Percentiles rank a stretch among this genome's conserved stretches.
Conservation (phyloP, 2,113 vertebrate species). For the Isichthys henryi region DNA sequence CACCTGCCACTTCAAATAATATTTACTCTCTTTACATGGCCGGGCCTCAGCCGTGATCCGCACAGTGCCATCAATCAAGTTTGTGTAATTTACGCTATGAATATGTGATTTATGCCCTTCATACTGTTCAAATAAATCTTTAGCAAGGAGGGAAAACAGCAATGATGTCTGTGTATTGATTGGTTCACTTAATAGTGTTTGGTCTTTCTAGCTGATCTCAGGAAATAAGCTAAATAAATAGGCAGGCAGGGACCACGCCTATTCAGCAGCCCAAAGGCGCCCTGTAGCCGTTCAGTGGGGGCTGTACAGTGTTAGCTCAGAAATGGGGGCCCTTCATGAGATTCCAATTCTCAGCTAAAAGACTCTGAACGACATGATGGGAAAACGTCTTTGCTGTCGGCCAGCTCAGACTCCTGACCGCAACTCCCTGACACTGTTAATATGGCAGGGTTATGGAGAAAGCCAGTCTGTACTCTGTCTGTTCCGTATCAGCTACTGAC, state of each 20-base stretch:
- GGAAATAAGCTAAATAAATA: constrained; percentile 67
- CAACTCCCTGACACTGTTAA: neutral
- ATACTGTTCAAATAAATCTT: constrained; percentile 62
- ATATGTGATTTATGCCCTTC: constrained; percentile 68
- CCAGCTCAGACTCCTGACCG: neutral
- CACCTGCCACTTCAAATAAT: constrained; percentile 40
- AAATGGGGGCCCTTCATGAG: neutral
- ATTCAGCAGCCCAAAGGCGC: neutral
- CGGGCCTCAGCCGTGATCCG: constrained; percentile 41
- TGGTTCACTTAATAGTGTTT: constrained; percentile 68
- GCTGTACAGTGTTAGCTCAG: neutral
- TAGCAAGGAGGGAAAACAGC: constrained; percentile 48
- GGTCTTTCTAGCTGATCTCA: constrained; percentile 68
- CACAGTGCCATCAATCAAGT: constrained; percentile 56
- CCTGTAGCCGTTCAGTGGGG: neutral
- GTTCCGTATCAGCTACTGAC: neutral
- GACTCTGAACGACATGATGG: neutral
- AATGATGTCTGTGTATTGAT: constrained; percentile 68
- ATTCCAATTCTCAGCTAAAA: neutral
- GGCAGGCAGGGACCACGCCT: neutral
- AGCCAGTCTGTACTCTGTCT: neutral
- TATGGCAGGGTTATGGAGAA: neutral
- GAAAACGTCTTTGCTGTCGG: neutral
- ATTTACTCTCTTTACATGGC: constrained; percentile 43
- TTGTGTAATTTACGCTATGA: constrained; percentile 65